Percentiles rank a stretch among this genome's conserved stretches.
phyloP scores from a whole-genome alignment of 2,797 vertebrate genomes.

The Glyptemys insculpta region DNA sequence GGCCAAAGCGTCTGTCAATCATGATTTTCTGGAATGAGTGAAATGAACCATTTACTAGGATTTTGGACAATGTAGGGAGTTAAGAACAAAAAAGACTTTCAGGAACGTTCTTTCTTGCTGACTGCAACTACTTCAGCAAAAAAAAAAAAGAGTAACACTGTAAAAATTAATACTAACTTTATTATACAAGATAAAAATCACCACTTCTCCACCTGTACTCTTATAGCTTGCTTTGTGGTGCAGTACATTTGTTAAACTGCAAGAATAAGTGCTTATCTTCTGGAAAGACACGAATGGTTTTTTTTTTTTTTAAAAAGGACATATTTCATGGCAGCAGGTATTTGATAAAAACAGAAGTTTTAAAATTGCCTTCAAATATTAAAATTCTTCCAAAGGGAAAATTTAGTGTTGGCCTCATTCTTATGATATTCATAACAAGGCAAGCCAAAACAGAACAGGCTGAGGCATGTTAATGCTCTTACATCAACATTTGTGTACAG shows the following conservation, averaged over 20 bases:
- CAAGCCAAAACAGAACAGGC: neutral
- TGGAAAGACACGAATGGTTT: constrained; percentile 29
- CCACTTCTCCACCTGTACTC: constrained; percentile 83
- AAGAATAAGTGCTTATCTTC: constrained; percentile 16
- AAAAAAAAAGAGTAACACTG: constrained; percentile 82
- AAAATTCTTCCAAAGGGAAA: constrained; percentile 28
- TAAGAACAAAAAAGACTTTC: constrained; percentile 55
- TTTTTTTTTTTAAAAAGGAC: neutral
- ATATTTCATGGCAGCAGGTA: constrained; percentile 40
- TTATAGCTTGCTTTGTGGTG: constrained; percentile 77
- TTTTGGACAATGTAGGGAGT: accelerated
- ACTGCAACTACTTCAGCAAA: constrained; percentile 80
- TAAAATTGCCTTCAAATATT: neutral
- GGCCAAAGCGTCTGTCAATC: neutral
- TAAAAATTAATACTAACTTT: constrained; percentile 88
- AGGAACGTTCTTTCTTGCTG: constrained; percentile 58
- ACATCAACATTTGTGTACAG: constrained; percentile 69
- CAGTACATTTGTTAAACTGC: constrained; percentile 35
- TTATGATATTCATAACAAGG: neutral
- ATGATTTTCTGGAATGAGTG: neutral
- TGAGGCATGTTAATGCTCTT: neutral
- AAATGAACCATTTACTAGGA: neutral
- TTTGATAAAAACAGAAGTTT: neutral
- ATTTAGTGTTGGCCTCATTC: neutral
- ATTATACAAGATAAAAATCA: constrained; percentile 82